These are phyloP conservation scores for Monopis laevigella DNA, from an alignment of 2,888 invertebrate species.

Conservation along the genomic window DNA sequence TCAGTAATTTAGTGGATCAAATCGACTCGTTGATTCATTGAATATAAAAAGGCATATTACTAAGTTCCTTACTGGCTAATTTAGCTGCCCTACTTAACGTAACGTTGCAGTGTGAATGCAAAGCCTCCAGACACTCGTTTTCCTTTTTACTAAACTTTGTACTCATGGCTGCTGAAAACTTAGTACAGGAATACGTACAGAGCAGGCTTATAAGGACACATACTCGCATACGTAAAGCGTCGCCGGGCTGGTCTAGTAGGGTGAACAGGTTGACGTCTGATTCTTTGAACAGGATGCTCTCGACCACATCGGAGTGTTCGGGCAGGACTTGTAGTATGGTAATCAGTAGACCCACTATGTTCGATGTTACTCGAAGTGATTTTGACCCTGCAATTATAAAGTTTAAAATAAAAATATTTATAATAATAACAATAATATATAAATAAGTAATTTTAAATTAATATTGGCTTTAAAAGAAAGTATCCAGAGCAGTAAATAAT, in stretches of 20 bases:
- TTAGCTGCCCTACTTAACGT: constrained; percentile 69
- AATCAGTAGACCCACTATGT: constrained; percentile 77
- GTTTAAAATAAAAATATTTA: no score
- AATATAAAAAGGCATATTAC: constrained; percentile 59
- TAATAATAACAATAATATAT: no score
- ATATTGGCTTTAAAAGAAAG: no score
- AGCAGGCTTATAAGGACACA: constrained; percentile 78
- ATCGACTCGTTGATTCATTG: not conserved
- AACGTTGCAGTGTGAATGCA: constrained; percentile 71
- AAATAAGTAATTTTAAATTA: no score
- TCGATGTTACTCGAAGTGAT: constrained; percentile 71
- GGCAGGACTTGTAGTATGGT: constrained; percentile 78
- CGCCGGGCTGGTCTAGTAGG: constrained; percentile 67
- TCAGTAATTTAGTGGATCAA: no score
- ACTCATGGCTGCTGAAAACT: constrained; percentile 64
- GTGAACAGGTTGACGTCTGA: constrained; percentile 56
- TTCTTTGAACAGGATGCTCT: constrained; percentile 72
- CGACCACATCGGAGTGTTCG: constrained; percentile 79
- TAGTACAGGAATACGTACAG: constrained; percentile 73
- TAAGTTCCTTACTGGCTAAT: constrained; percentile 62
- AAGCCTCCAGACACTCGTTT: constrained; percentile 65
- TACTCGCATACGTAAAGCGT: constrained; percentile 69
- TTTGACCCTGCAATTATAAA: constrained; percentile 62
- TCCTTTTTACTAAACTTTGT: constrained; percentile 70
- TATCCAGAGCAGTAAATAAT: no score